phyloP scores from a whole-genome alignment of 2,113 vertebrate species.

The Larimichthys crocea region DNA sequence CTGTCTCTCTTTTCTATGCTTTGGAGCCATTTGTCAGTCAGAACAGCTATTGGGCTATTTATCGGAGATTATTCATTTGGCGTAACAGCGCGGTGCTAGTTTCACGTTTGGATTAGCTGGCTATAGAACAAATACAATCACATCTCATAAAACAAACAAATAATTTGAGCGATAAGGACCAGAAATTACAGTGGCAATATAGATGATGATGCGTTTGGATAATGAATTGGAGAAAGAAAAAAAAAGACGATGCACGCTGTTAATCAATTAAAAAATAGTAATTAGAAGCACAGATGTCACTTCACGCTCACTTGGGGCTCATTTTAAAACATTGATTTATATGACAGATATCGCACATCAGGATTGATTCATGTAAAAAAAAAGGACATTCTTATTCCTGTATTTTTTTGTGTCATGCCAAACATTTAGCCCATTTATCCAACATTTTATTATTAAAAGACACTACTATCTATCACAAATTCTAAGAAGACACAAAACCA shows the following conservation, averaged over 20 bases:
- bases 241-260: not conserved
- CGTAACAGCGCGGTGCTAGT: constrained; percentile 20
- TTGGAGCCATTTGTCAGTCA: constrained; percentile 55
- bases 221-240: constrained; percentile 16
- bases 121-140: constrained; percentile 28
- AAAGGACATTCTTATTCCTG: not conserved
- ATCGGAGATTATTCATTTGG: constrained; percentile 56
- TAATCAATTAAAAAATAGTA: constrained; percentile 19
- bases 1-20: constrained; percentile 34
- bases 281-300: constrained; percentile 3
- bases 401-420: not conserved
- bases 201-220: constrained; percentile 13
- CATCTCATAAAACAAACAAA: constrained; percentile 28
- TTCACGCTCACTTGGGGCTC: not conserved
- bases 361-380: not conserved
- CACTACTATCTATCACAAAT: no score
- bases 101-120: constrained; percentile 32
- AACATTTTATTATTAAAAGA: no score
- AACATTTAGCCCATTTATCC: not conserved
- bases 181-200: constrained; percentile 18
- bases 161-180: constrained; percentile 21
- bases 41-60: constrained; percentile 45
- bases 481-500: not conserved
- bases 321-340: not conserved
- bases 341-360: no score